A percentile compares a stretch with the other conserved stretches of the same genome.
These are phyloP conservation scores for Hypothenemus hampei DNA, from an alignment of 1,140 invertebrate genomes.

Conservation along the genomic window DNA sequence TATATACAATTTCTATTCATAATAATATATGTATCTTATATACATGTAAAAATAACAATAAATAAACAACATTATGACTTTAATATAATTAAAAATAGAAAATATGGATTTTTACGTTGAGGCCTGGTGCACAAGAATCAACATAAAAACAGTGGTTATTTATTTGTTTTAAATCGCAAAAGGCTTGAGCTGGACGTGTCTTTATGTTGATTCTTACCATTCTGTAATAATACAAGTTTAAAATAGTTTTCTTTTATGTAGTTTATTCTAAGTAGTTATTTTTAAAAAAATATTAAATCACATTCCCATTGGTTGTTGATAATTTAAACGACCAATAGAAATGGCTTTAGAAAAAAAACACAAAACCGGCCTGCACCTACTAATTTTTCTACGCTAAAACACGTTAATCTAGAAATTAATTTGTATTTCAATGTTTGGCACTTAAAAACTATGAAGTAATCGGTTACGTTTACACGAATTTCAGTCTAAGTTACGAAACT, in stretches of 20 bases:
- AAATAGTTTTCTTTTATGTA: neutral
- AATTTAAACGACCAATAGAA: too few species aligned
- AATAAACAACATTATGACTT: slow-evolving; percentile 36
- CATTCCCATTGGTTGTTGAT: too few species aligned
- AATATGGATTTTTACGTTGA: neutral
- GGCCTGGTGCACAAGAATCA: neutral
- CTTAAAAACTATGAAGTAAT: neutral
- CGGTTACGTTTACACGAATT: neutral
- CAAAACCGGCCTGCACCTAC: slow-evolving; percentile 1
- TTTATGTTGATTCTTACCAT: neutral
- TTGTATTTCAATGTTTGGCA: slow-evolving; percentile 2
- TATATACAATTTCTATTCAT: slow-evolving; percentile 33
- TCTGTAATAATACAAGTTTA: neutral
- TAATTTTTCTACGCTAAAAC: neutral
- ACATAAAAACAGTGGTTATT: neutral
- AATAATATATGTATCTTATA: slow-evolving; percentile 37
- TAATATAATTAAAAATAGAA: slow-evolving; percentile 23
- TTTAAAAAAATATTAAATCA: too few species aligned
- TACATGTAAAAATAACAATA: slow-evolving; percentile 40
- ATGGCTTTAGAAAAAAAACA: too few species aligned
- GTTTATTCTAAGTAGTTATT: too few species aligned
- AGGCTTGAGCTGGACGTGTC: neutral
- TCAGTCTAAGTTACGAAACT: slow-evolving; percentile 13
- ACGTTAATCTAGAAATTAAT: slow-evolving; percentile 1
- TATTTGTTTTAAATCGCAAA: too few species aligned